phyloP scores from a whole-genome alignment of 2,797 vertebrate genomes.

The Myoxocephalus aenaeus region DNA sequence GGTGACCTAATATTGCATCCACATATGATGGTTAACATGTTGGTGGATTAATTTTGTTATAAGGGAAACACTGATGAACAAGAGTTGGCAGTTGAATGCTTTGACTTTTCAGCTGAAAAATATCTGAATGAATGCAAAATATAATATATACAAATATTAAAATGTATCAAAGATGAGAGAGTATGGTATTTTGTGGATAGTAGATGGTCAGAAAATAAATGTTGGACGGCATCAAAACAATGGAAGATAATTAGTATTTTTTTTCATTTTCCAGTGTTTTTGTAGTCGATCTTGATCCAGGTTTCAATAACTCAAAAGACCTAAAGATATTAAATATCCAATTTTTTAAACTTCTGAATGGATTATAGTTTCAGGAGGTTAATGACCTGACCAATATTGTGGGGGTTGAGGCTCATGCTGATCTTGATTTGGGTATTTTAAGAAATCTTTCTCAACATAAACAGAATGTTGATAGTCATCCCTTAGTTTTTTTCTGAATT shows the following conservation, averaged over 20 bases:
- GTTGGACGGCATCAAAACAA: background rate
- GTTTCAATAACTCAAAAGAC: background rate
- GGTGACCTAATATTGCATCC: background rate
- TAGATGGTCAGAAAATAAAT: background rate
- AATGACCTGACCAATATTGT: background rate
- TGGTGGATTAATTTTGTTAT: background rate
- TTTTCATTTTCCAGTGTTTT: constrained; percentile 10
- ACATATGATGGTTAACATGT: background rate
- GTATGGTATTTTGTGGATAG: background rate
- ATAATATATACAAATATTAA: background rate
- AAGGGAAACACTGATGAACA: background rate
- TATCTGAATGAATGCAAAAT: background rate
- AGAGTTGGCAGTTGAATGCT: background rate
- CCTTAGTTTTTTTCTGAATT: background rate
- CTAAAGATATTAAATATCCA: background rate
- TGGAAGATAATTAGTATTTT: background rate
- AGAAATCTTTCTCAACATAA: background rate
- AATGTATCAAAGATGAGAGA: background rate
- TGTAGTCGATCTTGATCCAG: background rate
- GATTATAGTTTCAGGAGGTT: constrained; percentile 22
- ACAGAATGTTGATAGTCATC: background rate
- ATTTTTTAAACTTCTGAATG: constrained; percentile 1
- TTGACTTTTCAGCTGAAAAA: background rate
- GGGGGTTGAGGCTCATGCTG: background rate
- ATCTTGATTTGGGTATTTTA: background rate